Evolutionary conservation across 2,888 invertebrate genomes (phyloP), one percentile per base, ranked within the genome.

Genomic region (Lasioglossum lativentre): DNA sequence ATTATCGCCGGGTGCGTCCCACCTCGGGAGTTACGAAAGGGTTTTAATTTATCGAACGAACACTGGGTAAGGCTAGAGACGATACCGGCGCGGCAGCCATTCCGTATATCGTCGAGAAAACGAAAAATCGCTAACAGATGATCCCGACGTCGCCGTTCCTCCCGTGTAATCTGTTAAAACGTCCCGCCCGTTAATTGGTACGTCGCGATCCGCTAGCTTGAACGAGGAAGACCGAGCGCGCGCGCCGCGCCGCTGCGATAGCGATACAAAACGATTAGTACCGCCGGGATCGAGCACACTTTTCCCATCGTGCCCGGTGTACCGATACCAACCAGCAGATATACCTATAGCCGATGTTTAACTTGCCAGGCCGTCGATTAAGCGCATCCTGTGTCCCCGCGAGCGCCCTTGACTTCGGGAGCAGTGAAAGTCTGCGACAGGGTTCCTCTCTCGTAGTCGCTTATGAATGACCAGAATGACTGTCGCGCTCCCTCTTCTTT

Each of bases 361-460:
- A 83, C 77, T 83, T 59, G 73, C 70, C 47, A 70, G 73, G 34
- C 76, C 45, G 47, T 23, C 56, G 79, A 80, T 89, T 81, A 88
- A 85, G 75, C 59, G 79, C 71, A 80, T 86, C 86, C 82, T 80
- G 86, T 66, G 19, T 47, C 63, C 75, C 75, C 80, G 79, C 56
- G 70, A 80, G 66, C 76, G 87, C 84, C 89, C 90, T 90, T 90
- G 90, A 73, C 40, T 77, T 71, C 68, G 80, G 80, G 75, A 45
- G 47, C 75, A 76, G 89, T 78, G 89, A 90, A 89, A 90, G 90
- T 90, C 63, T 82, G 72, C 82, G 86, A 90, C 88, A 90, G 87
- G 87, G 89, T 78, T 70, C 66, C 72, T 84, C 85, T 82, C 73
- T 80, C 81, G 80, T 40, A 70, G 72, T 14, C 47, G 47, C 19